Base-by-base conservation (phyloP, 2,797 vertebrate species). In the Sciaenops ocellatus region DNA sequence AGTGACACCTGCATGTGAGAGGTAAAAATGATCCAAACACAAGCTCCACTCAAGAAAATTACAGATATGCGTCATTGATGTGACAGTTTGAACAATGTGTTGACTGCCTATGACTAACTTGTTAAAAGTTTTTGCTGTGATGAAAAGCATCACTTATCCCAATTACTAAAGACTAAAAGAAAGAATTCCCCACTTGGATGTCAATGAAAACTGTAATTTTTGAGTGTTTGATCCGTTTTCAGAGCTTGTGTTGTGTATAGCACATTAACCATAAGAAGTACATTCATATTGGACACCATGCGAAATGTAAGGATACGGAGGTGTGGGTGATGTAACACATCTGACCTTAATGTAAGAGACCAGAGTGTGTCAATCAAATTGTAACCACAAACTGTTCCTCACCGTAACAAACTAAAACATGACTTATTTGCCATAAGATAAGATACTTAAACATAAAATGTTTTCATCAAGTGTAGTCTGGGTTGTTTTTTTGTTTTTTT, bases 1-100 rank as follows among this genome's bases (percentile, higher is more conserved):
- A 54, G 34, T 17, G 64, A 1, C 41, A 4, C 0, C 20, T 42
- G 41, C 24, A 1, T 9, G 0, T n/a, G 59, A 46, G 41, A 24
- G 4, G 17, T 2, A 59, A 51, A 67, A 68, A 8, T 15, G 10
- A 4, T 2, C 3, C 1, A 61, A 51, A 57, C 22, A 10, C 41
- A 62, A 64, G 46, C 28, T 30, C 22, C 44, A 4, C 59, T 47
- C 9, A 66, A 52, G 51, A 71, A 61, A 68, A 68, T 48, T n/a
- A 38, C 41, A 65, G 42, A 59, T 59, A 20, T 57, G 22, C 34
- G 13, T 50, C 46, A 48, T 2, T 50, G 17, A 30, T 65, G 5
- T 52, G 41, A 55, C 26, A 18, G 0, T 1, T 62, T 71, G 5
- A 44, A 28, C 54, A 7, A 17, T 28, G 46, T 51, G 47, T 60